phyloP scores from a whole-genome alignment of 2,888 invertebrate species.

The Leptopterna dolabrata region DNA sequence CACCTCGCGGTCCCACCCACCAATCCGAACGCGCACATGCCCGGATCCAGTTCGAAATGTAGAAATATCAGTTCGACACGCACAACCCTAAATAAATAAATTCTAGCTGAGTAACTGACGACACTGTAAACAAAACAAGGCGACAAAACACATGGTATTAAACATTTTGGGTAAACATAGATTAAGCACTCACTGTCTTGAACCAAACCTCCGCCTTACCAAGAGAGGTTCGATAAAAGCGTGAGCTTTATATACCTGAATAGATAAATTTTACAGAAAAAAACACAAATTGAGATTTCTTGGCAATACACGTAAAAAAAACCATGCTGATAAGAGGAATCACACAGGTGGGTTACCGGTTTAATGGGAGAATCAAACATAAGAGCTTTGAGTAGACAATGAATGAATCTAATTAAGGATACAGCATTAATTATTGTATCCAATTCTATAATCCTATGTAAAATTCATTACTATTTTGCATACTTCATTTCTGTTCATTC shows the following conservation, averaged over 20 bases:
- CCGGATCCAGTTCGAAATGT: constrained; percentile 18
- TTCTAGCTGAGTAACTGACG: constrained; percentile 54
- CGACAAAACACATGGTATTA: constrained; percentile 14
- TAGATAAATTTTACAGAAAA: too few species aligned
- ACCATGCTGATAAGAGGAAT: constrained; percentile 51
- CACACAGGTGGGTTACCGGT: constrained; percentile 47
- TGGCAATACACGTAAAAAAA: constrained; percentile 22
- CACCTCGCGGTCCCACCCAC: constrained; percentile 41
- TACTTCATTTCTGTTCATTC: too few species aligned
- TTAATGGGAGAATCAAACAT: background rate
- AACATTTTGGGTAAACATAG: background rate
- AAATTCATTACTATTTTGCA: too few species aligned
- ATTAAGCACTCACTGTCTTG: background rate
- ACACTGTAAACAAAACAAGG: constrained; percentile 48
- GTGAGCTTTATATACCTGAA: too few species aligned
- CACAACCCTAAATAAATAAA: constrained; percentile 42
- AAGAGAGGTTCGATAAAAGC: background rate
- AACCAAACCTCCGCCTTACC: background rate
- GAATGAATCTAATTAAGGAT: too few species aligned
- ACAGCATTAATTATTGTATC: too few species aligned
- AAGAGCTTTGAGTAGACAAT: constrained; percentile 38
- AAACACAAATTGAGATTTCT: background rate
- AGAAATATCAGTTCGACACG: constrained; percentile 33
- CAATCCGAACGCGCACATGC: constrained; percentile 37
- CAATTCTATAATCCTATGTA: too few species aligned